Percentiles rank a stretch among this genome's conserved stretches.
Evolutionary conservation across 2,888 invertebrate species (phyloP).

Genomic region (Plebejus argus): DNA sequence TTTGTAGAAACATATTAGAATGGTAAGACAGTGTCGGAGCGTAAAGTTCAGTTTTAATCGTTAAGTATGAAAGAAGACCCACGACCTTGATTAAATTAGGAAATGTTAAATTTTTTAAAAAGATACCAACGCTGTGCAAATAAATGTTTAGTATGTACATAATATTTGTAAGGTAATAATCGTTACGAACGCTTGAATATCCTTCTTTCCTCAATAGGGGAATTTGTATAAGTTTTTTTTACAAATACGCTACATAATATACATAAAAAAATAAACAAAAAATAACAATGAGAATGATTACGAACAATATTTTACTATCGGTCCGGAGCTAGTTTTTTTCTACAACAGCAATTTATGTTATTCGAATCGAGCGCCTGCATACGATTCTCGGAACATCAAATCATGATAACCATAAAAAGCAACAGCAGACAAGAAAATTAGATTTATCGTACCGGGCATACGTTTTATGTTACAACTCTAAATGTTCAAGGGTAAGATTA

Average conservation of each 20-base stretch:
- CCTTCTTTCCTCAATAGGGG: conserved; percentile 30
- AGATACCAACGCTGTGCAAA: conserved; percentile 39
- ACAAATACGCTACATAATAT: conserved; percentile 55
- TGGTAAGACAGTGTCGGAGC: conserved; percentile 23
- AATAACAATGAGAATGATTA: conserved; percentile 47
- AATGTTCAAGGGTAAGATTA: conserved; percentile 50
- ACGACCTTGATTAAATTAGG: conserved; percentile 57
- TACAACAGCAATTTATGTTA: conserved; percentile 60
- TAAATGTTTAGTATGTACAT: conserved; percentile 46
- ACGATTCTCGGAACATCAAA: conserved; percentile 16
- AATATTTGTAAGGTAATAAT: conserved; percentile 35
- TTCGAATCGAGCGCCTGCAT: conserved; percentile 38
- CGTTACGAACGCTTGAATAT: not conserved
- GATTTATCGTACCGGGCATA: conserved; percentile 29
- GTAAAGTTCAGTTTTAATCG: conserved; percentile 27
- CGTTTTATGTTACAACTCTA: conserved; percentile 44
- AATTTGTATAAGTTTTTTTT: conserved; percentile 36
- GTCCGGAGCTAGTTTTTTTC: conserved; percentile 78
- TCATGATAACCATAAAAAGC: conserved; percentile 22
- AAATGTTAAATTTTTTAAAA: conserved; percentile 54
- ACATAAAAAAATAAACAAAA: conserved; percentile 55
- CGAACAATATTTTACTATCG: conserved; percentile 40
- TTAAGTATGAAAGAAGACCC: conserved; percentile 52
- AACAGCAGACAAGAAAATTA: conserved; percentile 28
- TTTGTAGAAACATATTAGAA: conserved; percentile 44